Evolutionary conservation across 2,113 vertebrate genomes (phyloP).

Genomic region (Oostethus manadensis): DNA sequence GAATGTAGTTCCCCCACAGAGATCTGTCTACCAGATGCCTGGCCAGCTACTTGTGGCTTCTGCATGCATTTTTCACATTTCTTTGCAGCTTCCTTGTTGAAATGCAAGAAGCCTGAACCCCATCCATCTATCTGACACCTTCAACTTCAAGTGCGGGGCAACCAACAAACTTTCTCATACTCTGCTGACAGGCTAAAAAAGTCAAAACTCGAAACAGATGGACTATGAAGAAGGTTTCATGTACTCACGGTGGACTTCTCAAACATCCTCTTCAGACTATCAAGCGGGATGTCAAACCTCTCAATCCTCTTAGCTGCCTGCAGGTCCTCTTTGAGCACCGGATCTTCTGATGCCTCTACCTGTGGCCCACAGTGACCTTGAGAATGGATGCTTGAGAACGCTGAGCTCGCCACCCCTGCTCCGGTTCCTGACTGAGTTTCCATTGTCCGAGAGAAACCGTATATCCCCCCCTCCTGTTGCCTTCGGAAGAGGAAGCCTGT

Average conservation of each 20-base stretch:
- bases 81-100: conserved; percentile 4
- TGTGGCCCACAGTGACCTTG: conserved; percentile 26
- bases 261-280: conserved; percentile 74
- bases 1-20: conserved; percentile 10
- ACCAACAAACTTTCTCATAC: neutral
- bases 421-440: conserved; percentile 78
- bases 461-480: conserved; percentile 37
- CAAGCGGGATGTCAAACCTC: conserved; percentile 71
- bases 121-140: conserved; percentile 11
- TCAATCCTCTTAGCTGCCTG: conserved; percentile 64
- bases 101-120: neutral
- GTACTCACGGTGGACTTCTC: conserved; percentile 69
- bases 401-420: conserved; percentile 55
- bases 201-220: neutral
- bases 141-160: neutral
- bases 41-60: conserved; percentile 7
- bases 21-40: conserved; percentile 18
- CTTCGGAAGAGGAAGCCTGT: conserved; percentile 50
- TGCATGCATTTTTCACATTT: conserved; percentile 8
- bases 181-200: conserved; percentile 5
- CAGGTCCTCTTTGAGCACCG: conserved; percentile 58
- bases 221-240: neutral
- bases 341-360: conserved; percentile 44
- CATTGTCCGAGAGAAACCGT: conserved; percentile 72
- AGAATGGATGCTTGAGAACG: conserved; percentile 46